phyloP scores from a whole-genome alignment of 2,797 vertebrate genomes.

The Neomorphus geoffroyi region DNA sequence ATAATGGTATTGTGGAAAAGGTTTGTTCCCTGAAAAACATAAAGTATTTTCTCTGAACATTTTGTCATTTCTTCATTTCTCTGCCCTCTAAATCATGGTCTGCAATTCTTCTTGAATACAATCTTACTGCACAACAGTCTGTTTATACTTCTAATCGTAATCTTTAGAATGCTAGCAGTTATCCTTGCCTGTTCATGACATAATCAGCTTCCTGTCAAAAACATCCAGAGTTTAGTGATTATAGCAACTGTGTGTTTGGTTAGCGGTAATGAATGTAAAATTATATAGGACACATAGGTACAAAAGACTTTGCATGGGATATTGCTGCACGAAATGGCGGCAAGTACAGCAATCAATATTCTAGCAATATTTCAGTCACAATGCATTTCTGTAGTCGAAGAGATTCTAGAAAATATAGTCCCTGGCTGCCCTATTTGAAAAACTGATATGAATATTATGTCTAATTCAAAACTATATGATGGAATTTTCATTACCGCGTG shows the following conservation, averaged over 20 bases:
- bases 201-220: neutral
- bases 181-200: neutral
- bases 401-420: neutral
- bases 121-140: neutral
- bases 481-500: conserved; percentile 11
- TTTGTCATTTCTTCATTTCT: neutral
- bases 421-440: neutral
- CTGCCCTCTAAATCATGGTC: neutral
- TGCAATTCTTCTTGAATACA: neutral
- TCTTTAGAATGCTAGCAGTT: neutral
- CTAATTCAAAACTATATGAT: conserved; percentile 11
- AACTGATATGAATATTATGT: neutral
- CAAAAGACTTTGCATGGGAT: neutral
- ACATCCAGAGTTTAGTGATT: neutral
- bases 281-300: neutral
- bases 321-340: neutral
- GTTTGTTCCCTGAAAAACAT: neutral
- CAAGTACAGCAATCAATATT: neutral
- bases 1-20: neutral
- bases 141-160: neutral
- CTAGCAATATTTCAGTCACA: neutral
- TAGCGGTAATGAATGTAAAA: neutral
- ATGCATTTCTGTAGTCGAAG: neutral
- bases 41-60: neutral
- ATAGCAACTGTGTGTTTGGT: neutral